phyloP scores from a whole-genome alignment of 2,888 invertebrate genomes.

The Mythimna ferrago region DNA sequence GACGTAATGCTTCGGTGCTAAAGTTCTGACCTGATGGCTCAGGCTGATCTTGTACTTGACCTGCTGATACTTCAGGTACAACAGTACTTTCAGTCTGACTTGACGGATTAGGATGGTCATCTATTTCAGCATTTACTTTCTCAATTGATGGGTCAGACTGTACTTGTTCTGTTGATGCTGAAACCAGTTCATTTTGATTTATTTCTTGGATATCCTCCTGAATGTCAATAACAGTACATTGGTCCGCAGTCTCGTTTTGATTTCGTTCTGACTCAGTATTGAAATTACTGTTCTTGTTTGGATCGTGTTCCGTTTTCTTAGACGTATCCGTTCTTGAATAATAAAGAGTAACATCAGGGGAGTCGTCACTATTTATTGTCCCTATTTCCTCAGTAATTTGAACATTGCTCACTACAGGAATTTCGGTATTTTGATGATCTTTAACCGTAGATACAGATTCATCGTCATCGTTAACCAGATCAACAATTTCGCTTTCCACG shows the following conservation, averaged over 20 bases:
- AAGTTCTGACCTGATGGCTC: background rate
- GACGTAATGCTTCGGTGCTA: background rate
- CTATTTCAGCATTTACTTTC: background rate
- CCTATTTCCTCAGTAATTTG: background rate
- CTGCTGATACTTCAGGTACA: background rate
- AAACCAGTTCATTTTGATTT: background rate
- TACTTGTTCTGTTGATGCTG: slow-evolving; percentile 11
- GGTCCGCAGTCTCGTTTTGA: background rate
- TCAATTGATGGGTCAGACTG: background rate
- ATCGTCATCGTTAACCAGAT: slow-evolving; percentile 57
- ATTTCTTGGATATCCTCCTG: background rate
- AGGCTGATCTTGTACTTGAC: slow-evolving; percentile 8
- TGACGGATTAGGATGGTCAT: background rate
- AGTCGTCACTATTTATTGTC: background rate
- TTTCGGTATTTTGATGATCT: slow-evolving; percentile 10
- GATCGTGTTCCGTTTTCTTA: slow-evolving; percentile 7
- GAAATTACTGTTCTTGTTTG: background rate
- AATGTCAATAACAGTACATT: slow-evolving; percentile 3
- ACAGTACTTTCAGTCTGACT: background rate
- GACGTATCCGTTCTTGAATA: background rate
- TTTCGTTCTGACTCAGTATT: background rate
- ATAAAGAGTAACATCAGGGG: background rate
- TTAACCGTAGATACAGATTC: background rate
- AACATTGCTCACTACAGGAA: background rate
- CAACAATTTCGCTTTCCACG: slow-evolving; percentile 44